Conservation (phyloP, 2,797 vertebrate species). For the Thamnophis elegans region DNA sequence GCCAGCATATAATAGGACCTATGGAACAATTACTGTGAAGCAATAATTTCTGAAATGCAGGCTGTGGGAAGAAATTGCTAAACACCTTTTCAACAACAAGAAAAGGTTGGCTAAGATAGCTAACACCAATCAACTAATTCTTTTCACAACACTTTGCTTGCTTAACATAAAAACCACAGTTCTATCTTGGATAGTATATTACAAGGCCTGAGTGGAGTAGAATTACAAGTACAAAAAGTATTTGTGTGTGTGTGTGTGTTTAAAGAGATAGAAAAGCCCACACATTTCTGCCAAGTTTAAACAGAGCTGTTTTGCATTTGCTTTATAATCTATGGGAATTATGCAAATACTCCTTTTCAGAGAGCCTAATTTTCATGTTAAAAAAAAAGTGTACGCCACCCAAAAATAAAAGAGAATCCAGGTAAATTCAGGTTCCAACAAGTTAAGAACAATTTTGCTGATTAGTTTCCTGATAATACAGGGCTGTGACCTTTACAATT, state of each 20-base stretch:
- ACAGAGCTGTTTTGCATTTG: slow-evolving; percentile 67
- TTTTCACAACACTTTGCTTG: slow-evolving; percentile 76
- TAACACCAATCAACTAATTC: slow-evolving; percentile 66
- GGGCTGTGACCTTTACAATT: slow-evolving; percentile 49
- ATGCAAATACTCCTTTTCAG: slow-evolving; percentile 67
- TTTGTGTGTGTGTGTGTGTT: neutral
- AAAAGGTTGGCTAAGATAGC: slow-evolving; percentile 70
- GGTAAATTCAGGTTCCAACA: slow-evolving; percentile 38
- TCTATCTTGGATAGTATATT: slow-evolving; percentile 72
- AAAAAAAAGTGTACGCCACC: slow-evolving; percentile 56
- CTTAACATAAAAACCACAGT: slow-evolving; percentile 74
- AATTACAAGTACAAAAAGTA: slow-evolving; percentile 51
- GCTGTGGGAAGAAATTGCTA: slow-evolving; percentile 74
- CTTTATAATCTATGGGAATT: slow-evolving; percentile 68
- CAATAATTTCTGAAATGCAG: slow-evolving; percentile 73
- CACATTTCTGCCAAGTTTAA: slow-evolving; percentile 55
- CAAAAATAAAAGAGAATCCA: slow-evolving; percentile 40
- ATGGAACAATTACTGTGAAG: slow-evolving; percentile 66
- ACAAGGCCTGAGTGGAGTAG: slow-evolving; percentile 57
- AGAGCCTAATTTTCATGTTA: slow-evolving; percentile 62
- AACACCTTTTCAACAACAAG: slow-evolving; percentile 74
- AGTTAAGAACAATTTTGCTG: slow-evolving; percentile 46
- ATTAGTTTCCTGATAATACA: slow-evolving; percentile 43
- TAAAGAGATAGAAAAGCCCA: slow-evolving; percentile 40
- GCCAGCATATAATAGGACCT: slow-evolving; percentile 53